Evolutionary conservation across 2,797 vertebrate species (phyloP).

Genomic region (Crocodylus rhombifer): DNA sequence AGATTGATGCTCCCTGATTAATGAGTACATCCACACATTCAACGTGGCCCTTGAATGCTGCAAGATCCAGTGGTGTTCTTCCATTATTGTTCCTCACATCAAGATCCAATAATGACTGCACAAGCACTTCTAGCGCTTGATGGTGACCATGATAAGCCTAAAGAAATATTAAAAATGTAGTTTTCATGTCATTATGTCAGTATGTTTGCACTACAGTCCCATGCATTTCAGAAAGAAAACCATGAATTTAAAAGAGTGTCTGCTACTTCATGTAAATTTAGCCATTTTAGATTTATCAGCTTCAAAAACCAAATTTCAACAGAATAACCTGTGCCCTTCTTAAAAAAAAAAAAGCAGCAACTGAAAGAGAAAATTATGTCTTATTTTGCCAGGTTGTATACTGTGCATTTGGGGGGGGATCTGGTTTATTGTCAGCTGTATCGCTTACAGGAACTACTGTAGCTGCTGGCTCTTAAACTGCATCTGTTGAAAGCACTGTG

Average conservation of each 20-base stretch:
- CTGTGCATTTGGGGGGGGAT: no score
- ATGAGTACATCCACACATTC: constrained; percentile 98
- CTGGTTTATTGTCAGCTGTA: neutral
- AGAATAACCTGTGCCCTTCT: neutral
- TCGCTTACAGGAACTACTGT: neutral
- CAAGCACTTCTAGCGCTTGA: constrained; percentile 95
- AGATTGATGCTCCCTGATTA: constrained; percentile 96
- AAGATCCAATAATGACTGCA: constrained; percentile 95
- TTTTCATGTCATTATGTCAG: neutral
- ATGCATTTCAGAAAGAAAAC: neutral
- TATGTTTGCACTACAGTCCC: neutral
- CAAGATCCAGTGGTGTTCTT: constrained; percentile 94
- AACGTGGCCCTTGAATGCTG: constrained; percentile 95
- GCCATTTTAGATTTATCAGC: fast-evolving
- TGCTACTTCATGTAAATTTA: neutral
- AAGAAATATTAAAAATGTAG: constrained; percentile 31
- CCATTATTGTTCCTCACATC: constrained; percentile 95
- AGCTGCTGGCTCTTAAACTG: neutral
- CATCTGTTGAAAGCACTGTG: neutral
- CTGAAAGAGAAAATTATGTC: no score
- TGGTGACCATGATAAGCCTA: constrained; percentile 98
- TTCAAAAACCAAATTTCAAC: neutral
- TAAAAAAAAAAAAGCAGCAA: neutral
- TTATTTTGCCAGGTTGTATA: no score
- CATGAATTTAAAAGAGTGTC: neutral